Percentiles rank a stretch among this genome's conserved stretches.
These are phyloP conservation scores for Pholis gunnellus DNA, from an alignment of 2,113 vertebrate genomes.

Conservation along the genomic window DNA sequence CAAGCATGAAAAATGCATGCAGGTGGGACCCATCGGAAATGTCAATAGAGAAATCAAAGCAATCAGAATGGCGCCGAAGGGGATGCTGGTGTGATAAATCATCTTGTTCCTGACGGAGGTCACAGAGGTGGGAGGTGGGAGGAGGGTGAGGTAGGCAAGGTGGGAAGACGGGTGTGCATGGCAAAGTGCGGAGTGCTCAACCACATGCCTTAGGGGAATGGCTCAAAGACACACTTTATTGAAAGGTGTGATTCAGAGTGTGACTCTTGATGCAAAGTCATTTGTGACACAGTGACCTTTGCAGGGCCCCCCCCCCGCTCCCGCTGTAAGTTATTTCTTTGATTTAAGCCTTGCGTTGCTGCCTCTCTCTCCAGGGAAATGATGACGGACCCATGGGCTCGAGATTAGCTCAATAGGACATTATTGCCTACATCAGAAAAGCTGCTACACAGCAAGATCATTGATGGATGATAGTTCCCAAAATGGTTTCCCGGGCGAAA, in stretches of 20 bases:
- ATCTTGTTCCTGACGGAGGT: constrained; percentile 67
- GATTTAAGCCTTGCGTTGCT: constrained; percentile 63
- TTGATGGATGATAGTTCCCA: constrained; percentile 66
- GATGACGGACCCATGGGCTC: constrained; percentile 65
- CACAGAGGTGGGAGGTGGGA: constrained; percentile 36
- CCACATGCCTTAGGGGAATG: constrained; percentile 35
- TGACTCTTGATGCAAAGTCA: constrained; percentile 69
- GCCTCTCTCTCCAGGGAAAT: constrained; percentile 58
- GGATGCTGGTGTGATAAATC: constrained; percentile 78
- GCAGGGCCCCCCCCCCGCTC: constrained; percentile 27
- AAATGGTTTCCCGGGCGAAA: constrained; percentile 70
- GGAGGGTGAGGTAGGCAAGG: background rate
- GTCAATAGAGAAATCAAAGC: constrained; percentile 80
- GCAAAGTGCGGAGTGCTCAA: constrained; percentile 49
- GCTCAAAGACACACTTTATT: constrained; percentile 63
- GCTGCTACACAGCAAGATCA: constrained; percentile 57
- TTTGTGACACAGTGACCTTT: constrained; percentile 72
- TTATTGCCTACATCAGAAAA: constrained; percentile 70
- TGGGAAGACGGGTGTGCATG: constrained; percentile 30
- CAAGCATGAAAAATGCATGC: constrained; percentile 72
- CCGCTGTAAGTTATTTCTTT: constrained; percentile 64
- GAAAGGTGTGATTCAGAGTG: constrained; percentile 62
- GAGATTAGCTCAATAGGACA: constrained; percentile 71
- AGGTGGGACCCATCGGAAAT: constrained; percentile 63
- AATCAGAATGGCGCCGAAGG: constrained; percentile 62